Evolutionary conservation across 1,140 invertebrate species (phyloP).

Genomic region (Branchinecta lindahli): DNA sequence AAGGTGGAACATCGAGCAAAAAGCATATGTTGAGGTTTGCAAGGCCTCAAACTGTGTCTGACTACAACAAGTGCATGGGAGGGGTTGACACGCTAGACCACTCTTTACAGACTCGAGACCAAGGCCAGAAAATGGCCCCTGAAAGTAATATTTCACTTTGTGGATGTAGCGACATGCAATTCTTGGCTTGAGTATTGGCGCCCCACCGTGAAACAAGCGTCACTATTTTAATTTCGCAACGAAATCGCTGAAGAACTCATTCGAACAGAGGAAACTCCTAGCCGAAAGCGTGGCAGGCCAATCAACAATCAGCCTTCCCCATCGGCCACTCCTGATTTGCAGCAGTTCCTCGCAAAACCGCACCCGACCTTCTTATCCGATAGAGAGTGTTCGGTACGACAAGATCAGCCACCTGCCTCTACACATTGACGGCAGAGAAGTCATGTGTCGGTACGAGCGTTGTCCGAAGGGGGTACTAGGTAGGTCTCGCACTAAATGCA

Average conservation of each 20-base stretch:
- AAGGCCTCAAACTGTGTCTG: slow-evolving; percentile 32
- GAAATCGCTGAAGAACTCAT: too few relatives aligned
- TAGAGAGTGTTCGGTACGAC: neutral
- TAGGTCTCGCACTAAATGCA: neutral
- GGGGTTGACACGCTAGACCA: slow-evolving; percentile 28
- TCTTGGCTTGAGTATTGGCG: too few relatives aligned
- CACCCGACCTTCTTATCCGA: neutral
- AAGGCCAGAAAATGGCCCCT: too few relatives aligned
- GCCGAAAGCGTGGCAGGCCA: neutral
- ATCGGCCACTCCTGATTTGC: too few relatives aligned
- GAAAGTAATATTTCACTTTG: too few relatives aligned
- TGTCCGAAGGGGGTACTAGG: neutral
- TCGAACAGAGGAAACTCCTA: too few relatives aligned
- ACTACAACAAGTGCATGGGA: slow-evolving; percentile 37
- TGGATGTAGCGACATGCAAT: too few relatives aligned
- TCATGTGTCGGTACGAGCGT: neutral
- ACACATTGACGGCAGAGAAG: neutral
- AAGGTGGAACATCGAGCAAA: slow-evolving; percentile 28
- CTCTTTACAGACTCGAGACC: too few relatives aligned
- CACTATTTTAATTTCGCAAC: too few relatives aligned
- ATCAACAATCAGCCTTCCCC: too few relatives aligned
- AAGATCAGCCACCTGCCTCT: neutral
- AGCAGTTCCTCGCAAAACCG: neutral
- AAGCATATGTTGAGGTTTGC: slow-evolving; percentile 29
- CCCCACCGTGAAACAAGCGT: too few relatives aligned